phyloP scores from a whole-genome alignment of 2,888 invertebrate genomes.

The Sycophila texana region DNA sequence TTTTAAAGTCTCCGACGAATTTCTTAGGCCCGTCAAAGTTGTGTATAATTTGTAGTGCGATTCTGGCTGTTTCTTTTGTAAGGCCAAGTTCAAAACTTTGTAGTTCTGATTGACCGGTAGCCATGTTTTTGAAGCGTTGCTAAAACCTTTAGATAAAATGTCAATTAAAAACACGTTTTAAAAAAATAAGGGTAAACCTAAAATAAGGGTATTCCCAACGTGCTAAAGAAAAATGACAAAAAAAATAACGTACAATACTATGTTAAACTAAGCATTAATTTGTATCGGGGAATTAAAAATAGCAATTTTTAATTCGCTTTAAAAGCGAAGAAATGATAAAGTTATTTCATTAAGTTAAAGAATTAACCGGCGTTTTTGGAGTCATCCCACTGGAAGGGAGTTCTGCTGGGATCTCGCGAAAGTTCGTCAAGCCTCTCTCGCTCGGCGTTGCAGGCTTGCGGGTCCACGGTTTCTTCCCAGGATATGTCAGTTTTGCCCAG shows the following conservation, averaged over 20 bases:
- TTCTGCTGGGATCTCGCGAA: slow-evolving; percentile 85
- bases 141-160: slow-evolving; percentile 79
- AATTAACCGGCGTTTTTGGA: slow-evolving; percentile 78
- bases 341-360: too few relatives aligned
- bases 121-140: slow-evolving; percentile 79
- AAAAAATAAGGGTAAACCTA: too few relatives aligned
- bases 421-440: slow-evolving; percentile 78
- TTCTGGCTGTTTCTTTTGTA: slow-evolving; percentile 76
- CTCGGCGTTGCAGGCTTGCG: slow-evolving; percentile 79
- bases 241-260: too few relatives aligned
- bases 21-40: slow-evolving; percentile 59
- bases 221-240: too few relatives aligned
- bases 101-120: slow-evolving; percentile 82
- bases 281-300: too few relatives aligned
- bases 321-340: too few relatives aligned
- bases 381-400: slow-evolving; percentile 88
- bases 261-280: too few relatives aligned
- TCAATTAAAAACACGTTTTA: neutral
- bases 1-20: slow-evolving; percentile 5
- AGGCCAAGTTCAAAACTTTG: slow-evolving; percentile 78
- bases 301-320: too few relatives aligned
- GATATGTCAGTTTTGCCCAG: slow-evolving; percentile 77
- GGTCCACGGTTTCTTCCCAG: slow-evolving; percentile 78
- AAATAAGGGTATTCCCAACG: too few relatives aligned
- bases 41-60: slow-evolving; percentile 81